phyloP scores from a whole-genome alignment of 2,888 invertebrate species.

The Xylota segnis region DNA sequence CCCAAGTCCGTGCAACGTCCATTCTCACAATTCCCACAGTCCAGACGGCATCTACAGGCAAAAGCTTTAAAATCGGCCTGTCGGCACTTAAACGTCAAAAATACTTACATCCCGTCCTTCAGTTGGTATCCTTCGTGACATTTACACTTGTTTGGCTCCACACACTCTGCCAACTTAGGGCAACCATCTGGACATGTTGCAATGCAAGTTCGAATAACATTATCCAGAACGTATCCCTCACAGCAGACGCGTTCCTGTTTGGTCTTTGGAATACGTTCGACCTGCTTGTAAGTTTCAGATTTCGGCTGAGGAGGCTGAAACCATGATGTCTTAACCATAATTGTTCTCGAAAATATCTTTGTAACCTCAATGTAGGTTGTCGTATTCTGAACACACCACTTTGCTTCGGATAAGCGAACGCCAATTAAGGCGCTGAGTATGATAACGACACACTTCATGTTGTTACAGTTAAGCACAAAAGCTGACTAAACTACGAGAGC shows the following conservation, averaged over 20 bases:
- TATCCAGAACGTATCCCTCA: slow-evolving; percentile 83
- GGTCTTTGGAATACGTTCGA: neutral
- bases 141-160: slow-evolving; percentile 84
- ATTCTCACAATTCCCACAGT: slow-evolving; percentile 79
- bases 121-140: slow-evolving; percentile 83
- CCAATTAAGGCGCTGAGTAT: neutral
- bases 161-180: slow-evolving; percentile 82
- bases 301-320: neutral
- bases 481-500: slow-evolving; percentile 39
- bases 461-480: slow-evolving; percentile 30
- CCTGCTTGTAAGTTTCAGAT: neutral
- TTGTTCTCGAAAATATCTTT: neutral
- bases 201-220: slow-evolving; percentile 79
- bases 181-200: slow-evolving; percentile 80
- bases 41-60: slow-evolving; percentile 1
- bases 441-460: slow-evolving; percentile 50
- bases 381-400: slow-evolving; percentile 39
- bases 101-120: slow-evolving; percentile 28
- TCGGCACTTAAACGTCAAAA: neutral
- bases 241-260: slow-evolving; percentile 83
- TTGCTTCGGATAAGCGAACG: neutral
- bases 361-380: neutral
- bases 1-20: slow-evolving; percentile 86
- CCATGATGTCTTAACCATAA: neutral
- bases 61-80: neutral